Conservation (phyloP, 2,888 invertebrate species). For the Apamea epomidion region DNA sequence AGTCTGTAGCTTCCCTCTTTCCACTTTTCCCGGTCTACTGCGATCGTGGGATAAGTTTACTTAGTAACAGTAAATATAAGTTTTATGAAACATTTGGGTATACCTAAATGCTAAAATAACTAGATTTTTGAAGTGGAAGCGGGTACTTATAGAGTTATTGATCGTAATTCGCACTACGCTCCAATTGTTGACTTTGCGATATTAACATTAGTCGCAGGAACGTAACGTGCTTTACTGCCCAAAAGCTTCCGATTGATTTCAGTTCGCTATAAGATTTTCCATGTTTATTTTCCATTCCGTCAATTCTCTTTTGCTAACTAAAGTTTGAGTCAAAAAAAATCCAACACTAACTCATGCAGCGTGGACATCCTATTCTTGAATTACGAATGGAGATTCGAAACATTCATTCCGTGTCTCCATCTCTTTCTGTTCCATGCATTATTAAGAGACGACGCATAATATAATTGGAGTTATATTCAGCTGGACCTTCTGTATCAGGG, state of each 20-base stretch:
- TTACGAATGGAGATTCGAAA: conserved; percentile 81
- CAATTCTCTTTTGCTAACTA: neutral
- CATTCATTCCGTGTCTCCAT: conserved; percentile 68
- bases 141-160: neutral
- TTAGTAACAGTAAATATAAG: neutral
- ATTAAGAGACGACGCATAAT: conserved; percentile 72
- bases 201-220: neutral
- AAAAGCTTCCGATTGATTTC: neutral
- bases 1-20: no score
- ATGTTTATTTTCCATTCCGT: neutral
- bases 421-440: conserved; percentile 66
- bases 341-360: neutral
- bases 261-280: neutral
- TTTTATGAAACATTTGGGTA: neutral
- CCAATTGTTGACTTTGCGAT: neutral
- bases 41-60: neutral
- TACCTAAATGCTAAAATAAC: no score
- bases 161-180: neutral
- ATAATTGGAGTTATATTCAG: conserved; percentile 75
- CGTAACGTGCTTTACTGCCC: neutral
- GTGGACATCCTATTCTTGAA: conserved; percentile 66
- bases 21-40: no score
- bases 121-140: no score
- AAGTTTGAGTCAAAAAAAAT: neutral
- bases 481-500: conserved; percentile 70